Conservation (phyloP, 2,797 vertebrate species). For the Urophycis tenuis region DNA sequence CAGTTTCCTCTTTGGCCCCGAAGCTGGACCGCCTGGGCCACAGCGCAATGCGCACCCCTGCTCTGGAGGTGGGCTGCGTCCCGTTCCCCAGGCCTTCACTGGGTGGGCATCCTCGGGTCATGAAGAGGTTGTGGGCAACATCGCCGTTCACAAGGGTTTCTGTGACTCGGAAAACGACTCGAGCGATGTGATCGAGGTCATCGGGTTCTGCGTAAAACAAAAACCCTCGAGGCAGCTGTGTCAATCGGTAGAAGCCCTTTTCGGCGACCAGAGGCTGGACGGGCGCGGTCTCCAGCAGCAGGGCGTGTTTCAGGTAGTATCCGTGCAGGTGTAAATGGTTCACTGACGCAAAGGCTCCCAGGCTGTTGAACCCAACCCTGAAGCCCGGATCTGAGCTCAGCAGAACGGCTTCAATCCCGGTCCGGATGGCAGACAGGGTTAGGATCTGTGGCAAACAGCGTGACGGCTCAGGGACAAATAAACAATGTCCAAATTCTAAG, state of each 20-base stretch:
- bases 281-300: slow-evolving; percentile 71
- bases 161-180: slow-evolving; percentile 68
- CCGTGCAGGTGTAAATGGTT: slow-evolving; percentile 91
- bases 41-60: slow-evolving; percentile 76
- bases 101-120: slow-evolving; percentile 77
- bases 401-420: slow-evolving; percentile 76
- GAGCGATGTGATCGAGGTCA: slow-evolving; percentile 51
- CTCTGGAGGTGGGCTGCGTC: slow-evolving; percentile 25
- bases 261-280: slow-evolving; percentile 60
- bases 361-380: slow-evolving; percentile 88
- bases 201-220: slow-evolving; percentile 73
- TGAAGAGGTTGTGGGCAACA: slow-evolving; percentile 82
- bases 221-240: slow-evolving; percentile 73
- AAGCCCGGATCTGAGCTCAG: slow-evolving; percentile 81
- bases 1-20: slow-evolving; percentile 75
- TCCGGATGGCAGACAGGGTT: slow-evolving; percentile 56
- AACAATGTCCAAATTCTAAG: slow-evolving; percentile 83
- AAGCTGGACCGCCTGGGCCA: slow-evolving; percentile 81
- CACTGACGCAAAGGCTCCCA: slow-evolving; percentile 86
- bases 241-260: slow-evolving; percentile 60
- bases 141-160: slow-evolving; percentile 67
- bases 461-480: slow-evolving; percentile 79
- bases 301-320: slow-evolving; percentile 74
- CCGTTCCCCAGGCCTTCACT: slow-evolving; percentile 11
- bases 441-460: slow-evolving; percentile 64